Percentiles rank a stretch among this genome's conserved stretches.
These are phyloP conservation scores for Hydractinia echinata DNA, from an alignment of 30 jellyfish, hydroid and myxozoan species.

Conservation along the genomic window DNA sequence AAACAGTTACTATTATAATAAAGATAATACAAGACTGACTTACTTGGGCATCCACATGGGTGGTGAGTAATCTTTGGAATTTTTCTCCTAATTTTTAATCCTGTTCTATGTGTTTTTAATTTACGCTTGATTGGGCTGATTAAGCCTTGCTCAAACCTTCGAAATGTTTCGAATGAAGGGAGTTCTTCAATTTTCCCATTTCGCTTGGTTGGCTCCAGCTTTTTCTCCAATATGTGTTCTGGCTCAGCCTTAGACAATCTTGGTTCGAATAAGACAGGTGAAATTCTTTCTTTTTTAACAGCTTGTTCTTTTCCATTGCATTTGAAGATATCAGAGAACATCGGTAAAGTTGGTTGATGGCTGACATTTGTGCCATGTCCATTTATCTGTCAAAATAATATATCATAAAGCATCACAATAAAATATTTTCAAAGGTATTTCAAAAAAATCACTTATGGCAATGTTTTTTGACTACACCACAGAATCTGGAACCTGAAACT, in stretches of 20 bases:
- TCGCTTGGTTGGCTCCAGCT: slow-evolving; percentile 10
- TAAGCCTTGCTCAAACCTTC: neutral
- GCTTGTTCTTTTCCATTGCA: too few relatives aligned
- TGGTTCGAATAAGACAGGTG: slow-evolving; percentile 29
- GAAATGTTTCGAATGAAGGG: neutral
- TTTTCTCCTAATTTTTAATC: slow-evolving; percentile 2
- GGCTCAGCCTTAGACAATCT: slow-evolving; percentile 14
- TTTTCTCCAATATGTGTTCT: slow-evolving; percentile 8
- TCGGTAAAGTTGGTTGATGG: too few relatives aligned
- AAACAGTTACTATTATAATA: too few relatives aligned
- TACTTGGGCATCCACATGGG: slow-evolving; percentile 30
- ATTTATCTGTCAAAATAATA: too few relatives aligned
- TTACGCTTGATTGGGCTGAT: neutral
- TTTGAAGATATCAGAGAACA: too few relatives aligned
- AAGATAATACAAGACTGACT: neutral
- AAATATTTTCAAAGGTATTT: too few relatives aligned
- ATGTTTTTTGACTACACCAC: too few relatives aligned
- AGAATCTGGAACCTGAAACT: too few relatives aligned
- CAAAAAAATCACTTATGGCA: too few relatives aligned
- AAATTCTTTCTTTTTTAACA: neutral
- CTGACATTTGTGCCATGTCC: too few relatives aligned
- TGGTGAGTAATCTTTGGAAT: slow-evolving; percentile 5
- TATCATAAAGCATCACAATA: too few relatives aligned
- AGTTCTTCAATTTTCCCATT: neutral
- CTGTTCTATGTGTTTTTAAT: neutral